phyloP scores from a whole-genome alignment of 2,888 invertebrate genomes.

The Oscheius onirici region DNA sequence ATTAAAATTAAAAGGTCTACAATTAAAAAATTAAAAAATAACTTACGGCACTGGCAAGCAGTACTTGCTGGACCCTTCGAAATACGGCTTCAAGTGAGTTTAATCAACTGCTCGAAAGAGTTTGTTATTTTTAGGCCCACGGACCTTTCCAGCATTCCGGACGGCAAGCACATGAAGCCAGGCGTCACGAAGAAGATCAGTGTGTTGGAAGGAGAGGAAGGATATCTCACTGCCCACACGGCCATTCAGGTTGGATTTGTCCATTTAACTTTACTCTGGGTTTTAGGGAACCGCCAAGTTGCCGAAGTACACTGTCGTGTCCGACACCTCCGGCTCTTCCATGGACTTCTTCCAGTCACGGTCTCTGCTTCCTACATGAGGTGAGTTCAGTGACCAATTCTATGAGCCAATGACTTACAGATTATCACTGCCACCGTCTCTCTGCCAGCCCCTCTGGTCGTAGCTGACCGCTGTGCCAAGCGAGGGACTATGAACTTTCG shows the following conservation, averaged over 20 bases:
- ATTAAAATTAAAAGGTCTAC: too few relatives aligned
- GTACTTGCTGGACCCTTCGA: too few relatives aligned
- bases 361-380: slow-evolving; percentile 28
- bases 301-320: slow-evolving; percentile 32
- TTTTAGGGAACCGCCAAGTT: slow-evolving; percentile 45
- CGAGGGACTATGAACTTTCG: slow-evolving; percentile 28
- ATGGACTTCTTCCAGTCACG: slow-evolving; percentile 33
- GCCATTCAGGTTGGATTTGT: slow-evolving; percentile 36
- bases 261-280: background rate
- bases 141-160: too few relatives aligned
- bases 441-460: slow-evolving; percentile 35
- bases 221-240: slow-evolving; percentile 33
- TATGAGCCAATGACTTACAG: slow-evolving; percentile 23
- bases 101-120: too few relatives aligned
- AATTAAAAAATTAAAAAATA: too few relatives aligned
- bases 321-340: background rate
- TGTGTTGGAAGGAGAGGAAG: too few relatives aligned
- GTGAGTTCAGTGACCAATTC: background rate
- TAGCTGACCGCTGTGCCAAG: slow-evolving; percentile 37
- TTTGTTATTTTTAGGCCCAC: too few relatives aligned
- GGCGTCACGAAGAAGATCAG: too few relatives aligned
- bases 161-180: too few relatives aligned
- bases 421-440: slow-evolving; percentile 37
- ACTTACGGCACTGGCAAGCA: too few relatives aligned
- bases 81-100: too few relatives aligned